A percentile compares a stretch with the other conserved stretches of the same genome.
Evolutionary conservation across 2,113 vertebrate species (phyloP).

Genomic region (Tragelaphus imberbis): DNA sequence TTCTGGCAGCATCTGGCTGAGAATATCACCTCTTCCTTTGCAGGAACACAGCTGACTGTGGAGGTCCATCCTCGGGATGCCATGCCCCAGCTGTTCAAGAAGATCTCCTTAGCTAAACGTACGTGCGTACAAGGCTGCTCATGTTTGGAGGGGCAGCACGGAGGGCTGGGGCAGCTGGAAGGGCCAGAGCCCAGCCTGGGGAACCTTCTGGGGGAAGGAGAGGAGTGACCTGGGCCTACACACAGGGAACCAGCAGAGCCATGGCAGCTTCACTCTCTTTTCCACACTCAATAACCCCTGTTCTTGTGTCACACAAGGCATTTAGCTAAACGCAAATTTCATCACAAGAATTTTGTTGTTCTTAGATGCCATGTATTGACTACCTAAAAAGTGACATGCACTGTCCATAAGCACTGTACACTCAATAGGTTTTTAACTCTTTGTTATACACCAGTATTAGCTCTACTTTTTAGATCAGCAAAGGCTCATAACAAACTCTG

Average conservation of each 20-base stretch:
- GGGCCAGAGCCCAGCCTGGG: neutral
- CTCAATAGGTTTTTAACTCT: neutral
- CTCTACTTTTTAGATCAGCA: neutral
- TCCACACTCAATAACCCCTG: neutral
- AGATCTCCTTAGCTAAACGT: constrained; percentile 80
- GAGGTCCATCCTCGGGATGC: constrained; percentile 76
- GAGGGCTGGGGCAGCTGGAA: neutral
- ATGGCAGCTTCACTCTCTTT: neutral
- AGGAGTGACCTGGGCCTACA: neutral
- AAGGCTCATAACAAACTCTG: neutral
- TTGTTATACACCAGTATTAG: neutral
- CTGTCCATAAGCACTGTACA: neutral
- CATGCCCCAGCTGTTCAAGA: constrained; percentile 76
- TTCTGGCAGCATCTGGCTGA: neutral
- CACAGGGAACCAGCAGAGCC: neutral
- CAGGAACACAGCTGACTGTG: constrained; percentile 80
- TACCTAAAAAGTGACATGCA: neutral
- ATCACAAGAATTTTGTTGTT: neutral
- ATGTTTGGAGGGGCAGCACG: neutral
- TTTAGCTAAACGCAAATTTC: neutral
- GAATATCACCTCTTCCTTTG: neutral
- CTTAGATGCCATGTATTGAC: neutral
- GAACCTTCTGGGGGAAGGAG: neutral
- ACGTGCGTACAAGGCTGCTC: neutral
- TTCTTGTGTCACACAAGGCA: neutral